A percentile compares a stretch with the other conserved stretches of the same genome.
Evolutionary conservation across 2,797 vertebrate genomes (phyloP).

Genomic region (Chelon labrosus): DNA sequence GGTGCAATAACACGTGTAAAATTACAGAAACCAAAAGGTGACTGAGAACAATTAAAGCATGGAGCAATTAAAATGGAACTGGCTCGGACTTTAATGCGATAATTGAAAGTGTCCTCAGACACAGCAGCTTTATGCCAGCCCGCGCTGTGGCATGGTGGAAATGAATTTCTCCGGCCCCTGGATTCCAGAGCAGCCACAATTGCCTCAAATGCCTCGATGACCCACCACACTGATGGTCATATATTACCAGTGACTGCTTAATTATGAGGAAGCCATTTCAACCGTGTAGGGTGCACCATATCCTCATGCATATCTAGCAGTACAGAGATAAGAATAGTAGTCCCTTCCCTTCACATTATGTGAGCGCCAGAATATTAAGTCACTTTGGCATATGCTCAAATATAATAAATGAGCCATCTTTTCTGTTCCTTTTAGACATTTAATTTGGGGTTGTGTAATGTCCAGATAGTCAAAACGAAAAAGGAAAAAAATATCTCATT

Average conservation of each 20-base stretch:
- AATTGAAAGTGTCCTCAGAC: slow-evolving; percentile 57
- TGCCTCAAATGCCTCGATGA: slow-evolving; percentile 56
- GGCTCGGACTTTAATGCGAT: slow-evolving; percentile 61
- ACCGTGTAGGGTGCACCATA: slow-evolving; percentile 58
- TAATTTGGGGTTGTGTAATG: no score
- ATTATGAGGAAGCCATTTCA: slow-evolving; percentile 75
- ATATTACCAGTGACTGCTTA: slow-evolving; percentile 79
- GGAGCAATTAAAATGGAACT: slow-evolving; percentile 65
- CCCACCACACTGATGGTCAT: slow-evolving; percentile 66
- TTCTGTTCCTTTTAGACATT: not conserved
- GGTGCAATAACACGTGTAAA: slow-evolving; percentile 50
- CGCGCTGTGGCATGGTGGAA: slow-evolving; percentile 35
- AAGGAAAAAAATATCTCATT: slow-evolving; percentile 38
- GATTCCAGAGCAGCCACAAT: slow-evolving; percentile 50
- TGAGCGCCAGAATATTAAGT: slow-evolving; percentile 54
- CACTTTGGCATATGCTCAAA: slow-evolving; percentile 35
- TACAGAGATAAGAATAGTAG: slow-evolving; percentile 65
- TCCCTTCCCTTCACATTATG: slow-evolving; percentile 39
- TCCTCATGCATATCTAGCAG: slow-evolving; percentile 69
- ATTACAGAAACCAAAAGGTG: slow-evolving; percentile 57
- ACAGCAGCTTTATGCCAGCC: slow-evolving; percentile 16
- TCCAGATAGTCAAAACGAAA: not conserved
- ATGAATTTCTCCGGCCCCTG: slow-evolving; percentile 64
- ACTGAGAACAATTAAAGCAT: slow-evolving; percentile 69
- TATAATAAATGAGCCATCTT: slow-evolving; percentile 40